Evolutionary conservation across 1,140 invertebrate genomes (phyloP).

Genomic region (Drosophila jambulina): DNA sequence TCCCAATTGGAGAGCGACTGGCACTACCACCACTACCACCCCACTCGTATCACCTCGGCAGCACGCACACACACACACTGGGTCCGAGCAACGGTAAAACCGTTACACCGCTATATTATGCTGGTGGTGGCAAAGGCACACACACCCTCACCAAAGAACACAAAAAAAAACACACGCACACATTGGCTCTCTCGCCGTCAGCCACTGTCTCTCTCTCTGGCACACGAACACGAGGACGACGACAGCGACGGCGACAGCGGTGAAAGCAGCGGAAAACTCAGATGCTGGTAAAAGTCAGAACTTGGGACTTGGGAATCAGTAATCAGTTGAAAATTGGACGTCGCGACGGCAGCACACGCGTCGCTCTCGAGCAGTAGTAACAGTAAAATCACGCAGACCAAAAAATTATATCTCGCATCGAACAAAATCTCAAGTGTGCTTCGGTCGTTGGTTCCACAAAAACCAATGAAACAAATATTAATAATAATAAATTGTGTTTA

Average conservation of each 20-base stretch:
- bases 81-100: constrained; percentile 59
- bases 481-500: constrained; percentile 10
- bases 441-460: background rate
- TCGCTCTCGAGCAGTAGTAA: constrained; percentile 69
- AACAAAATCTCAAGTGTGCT: constrained; percentile 16
- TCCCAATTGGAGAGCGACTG: constrained; percentile 67
- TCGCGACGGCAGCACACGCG: constrained; percentile 85
- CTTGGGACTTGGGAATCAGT: constrained; percentile 57
- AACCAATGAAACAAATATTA: constrained; percentile 1
- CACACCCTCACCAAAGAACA: constrained; percentile 21
- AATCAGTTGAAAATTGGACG: constrained; percentile 79
- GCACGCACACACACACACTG: constrained; percentile 43
- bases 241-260: constrained; percentile 16
- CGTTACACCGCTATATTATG: constrained; percentile 75
- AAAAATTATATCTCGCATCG: constrained; percentile 34
- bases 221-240: constrained; percentile 41
- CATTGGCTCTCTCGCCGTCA: constrained; percentile 15
- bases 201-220: constrained; percentile 21
- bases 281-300: constrained; percentile 48
- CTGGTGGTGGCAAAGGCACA: constrained; percentile 67
- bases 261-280: constrained; percentile 44
- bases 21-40: constrained; percentile 41
- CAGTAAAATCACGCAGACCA: constrained; percentile 64
- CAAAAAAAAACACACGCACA: background rate
- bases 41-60: constrained; percentile 53